Conservation (phyloP, 2,797 vertebrate genomes). For the Spinus olivaceus region DNA sequence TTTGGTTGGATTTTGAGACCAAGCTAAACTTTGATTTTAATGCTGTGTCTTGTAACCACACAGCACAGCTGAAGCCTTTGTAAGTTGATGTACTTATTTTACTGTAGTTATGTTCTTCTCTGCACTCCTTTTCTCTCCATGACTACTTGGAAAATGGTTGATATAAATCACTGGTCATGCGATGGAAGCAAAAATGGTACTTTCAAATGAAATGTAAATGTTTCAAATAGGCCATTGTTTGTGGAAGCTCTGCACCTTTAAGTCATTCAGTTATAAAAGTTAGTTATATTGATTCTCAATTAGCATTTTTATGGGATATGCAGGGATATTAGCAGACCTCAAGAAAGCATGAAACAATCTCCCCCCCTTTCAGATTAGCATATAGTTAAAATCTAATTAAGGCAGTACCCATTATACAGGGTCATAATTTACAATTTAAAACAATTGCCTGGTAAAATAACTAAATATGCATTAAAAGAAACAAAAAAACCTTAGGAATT, state of each 20-base stretch:
- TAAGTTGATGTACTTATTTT: not conserved
- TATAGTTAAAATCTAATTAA: conserved; percentile 53
- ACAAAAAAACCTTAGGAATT: conserved; percentile 56
- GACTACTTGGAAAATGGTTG: not conserved
- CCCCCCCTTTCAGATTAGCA: conserved; percentile 12
- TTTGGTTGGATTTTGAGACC: not conserved
- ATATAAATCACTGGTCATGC: not conserved
- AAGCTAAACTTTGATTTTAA: not conserved
- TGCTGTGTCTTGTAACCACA: not conserved
- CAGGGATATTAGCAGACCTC: not conserved
- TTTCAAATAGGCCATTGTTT: conserved; percentile 28
- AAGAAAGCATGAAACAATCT: conserved; percentile 20
- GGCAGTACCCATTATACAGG: not conserved
- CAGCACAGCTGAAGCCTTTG: not conserved
- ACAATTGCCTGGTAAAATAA: conserved; percentile 57
- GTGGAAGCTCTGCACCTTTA: conserved; percentile 19
- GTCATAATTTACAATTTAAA: conserved; percentile 61
- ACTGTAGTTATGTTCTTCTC: not conserved
- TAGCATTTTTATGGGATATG: not conserved
- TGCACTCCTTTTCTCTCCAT: not conserved
- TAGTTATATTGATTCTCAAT: not conserved
- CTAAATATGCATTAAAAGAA: conserved; percentile 55
- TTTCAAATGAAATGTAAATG: conserved; percentile 1
- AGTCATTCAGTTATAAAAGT: conserved; percentile 24
- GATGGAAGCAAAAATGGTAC: not conserved